Conservation (phyloP, 2,113 vertebrate genomes). For the Gallinago jamesoni region DNA sequence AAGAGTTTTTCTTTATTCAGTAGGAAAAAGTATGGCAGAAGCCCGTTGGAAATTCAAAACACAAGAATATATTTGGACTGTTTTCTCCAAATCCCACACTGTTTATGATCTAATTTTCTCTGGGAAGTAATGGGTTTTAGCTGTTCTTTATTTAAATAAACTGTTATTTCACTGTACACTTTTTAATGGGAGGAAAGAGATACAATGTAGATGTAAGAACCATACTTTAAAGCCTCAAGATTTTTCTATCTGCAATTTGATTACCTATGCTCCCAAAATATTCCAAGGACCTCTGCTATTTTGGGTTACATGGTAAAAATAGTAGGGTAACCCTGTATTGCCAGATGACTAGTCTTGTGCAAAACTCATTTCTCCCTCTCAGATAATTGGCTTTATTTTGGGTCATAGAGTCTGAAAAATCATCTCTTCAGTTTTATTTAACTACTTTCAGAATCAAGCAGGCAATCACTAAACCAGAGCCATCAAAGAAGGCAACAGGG, state of each 20-base stretch:
- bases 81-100: background rate
- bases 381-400: background rate
- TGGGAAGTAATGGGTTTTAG: background rate
- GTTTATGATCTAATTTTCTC: background rate
- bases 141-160: background rate
- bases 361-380: background rate
- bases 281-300: background rate
- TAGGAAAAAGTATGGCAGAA: background rate
- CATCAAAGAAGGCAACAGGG: background rate
- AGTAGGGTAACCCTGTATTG: background rate
- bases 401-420: background rate
- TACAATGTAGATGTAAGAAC: background rate
- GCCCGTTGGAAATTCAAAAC: background rate
- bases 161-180: background rate
- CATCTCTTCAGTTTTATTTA: background rate
- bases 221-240: background rate
- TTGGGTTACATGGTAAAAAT: background rate
- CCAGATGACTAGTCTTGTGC: background rate
- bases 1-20: background rate
- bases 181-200: background rate
- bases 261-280: background rate
- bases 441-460: background rate
- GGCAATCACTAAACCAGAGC: background rate
- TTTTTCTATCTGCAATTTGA: background rate
- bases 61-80: background rate